These are phyloP conservation scores for Platichthys flesus DNA, from an alignment of 2,113 vertebrate species.

Conservation along the genomic window DNA sequence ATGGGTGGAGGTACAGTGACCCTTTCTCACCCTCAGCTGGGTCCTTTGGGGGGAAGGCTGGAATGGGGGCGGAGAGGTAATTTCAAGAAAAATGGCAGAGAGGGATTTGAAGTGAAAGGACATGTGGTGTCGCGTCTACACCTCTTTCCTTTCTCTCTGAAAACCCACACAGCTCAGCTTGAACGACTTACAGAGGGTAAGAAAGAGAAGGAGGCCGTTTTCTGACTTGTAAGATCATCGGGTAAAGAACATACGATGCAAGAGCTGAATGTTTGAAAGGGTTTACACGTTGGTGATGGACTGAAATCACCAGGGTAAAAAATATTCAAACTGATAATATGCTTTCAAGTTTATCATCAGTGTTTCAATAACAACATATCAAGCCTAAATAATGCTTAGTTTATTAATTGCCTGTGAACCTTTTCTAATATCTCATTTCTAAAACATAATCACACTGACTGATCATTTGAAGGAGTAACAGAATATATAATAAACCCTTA, in stretches of 20 bases:
- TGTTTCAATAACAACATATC: too few relatives aligned
- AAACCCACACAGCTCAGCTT: too few relatives aligned
- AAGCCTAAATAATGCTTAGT: not conserved
- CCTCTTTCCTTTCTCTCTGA: not conserved
- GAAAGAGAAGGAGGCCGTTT: too few relatives aligned
- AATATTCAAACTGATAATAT: too few relatives aligned
- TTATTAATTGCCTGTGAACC: not conserved
- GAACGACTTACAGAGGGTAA: too few relatives aligned
- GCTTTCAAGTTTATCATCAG: too few relatives aligned
- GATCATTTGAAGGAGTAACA: not conserved
- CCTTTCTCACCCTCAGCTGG: not conserved
- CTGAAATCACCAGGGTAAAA: too few relatives aligned
- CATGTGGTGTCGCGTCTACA: not conserved
- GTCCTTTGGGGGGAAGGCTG: not conserved
- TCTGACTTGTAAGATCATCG: too few relatives aligned
- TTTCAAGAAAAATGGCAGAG: conserved; percentile 27
- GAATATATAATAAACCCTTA: conserved; percentile 10
- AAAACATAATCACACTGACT: not conserved
- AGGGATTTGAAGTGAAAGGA: conserved; percentile 14
- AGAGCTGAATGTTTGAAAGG: too few relatives aligned
- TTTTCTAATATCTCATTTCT: not conserved
- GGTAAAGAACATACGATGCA: too few relatives aligned
- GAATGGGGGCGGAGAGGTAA: conserved; percentile 14
- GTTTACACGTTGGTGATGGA: too few relatives aligned
- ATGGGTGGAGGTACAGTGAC: conserved; percentile 25